phyloP scores from a whole-genome alignment of 35 echinoderm and acorn worm genomes.

The Chiridota heheva region DNA sequence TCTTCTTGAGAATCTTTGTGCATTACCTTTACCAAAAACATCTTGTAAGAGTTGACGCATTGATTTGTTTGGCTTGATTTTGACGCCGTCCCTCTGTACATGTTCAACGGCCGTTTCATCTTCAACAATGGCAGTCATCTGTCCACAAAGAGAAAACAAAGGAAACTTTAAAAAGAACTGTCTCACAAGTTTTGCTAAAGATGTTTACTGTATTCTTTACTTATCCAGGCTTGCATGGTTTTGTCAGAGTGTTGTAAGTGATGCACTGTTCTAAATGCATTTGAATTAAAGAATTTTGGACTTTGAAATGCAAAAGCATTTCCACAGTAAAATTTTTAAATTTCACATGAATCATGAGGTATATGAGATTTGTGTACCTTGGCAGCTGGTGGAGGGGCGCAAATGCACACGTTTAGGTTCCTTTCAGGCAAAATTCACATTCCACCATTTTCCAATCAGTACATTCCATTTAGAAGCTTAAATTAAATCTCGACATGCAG shows the following conservation, averaged over 20 bases:
- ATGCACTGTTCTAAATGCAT: no score
- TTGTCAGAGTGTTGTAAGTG: background rate
- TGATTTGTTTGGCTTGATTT: slow-evolving; percentile 30
- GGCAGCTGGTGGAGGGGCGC: no score
- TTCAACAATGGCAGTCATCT: slow-evolving; percentile 96
- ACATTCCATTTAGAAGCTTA: background rate
- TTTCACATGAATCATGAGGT: no score
- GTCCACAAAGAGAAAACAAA: background rate
- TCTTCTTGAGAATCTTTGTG: background rate
- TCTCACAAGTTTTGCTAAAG: no score
- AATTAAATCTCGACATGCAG: background rate
- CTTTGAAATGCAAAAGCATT: no score
- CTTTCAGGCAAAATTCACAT: no score
- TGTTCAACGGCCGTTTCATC: slow-evolving; percentile 96
- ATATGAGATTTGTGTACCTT: no score
- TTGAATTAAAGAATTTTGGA: no score
- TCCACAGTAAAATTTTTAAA: no score
- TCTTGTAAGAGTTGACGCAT: slow-evolving; percentile 77
- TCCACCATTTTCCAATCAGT: no score
- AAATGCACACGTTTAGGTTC: background rate
- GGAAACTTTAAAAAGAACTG: background rate
- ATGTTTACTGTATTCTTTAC: no score
- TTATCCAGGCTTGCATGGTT: background rate
- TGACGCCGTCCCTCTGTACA: slow-evolving; percentile 48
- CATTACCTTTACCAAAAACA: slow-evolving; percentile 94